Percentiles rank a stretch among this genome's conserved stretches.
Evolutionary conservation across 2,888 invertebrate genomes (phyloP).

Genomic region (Polia nebulosa): DNA sequence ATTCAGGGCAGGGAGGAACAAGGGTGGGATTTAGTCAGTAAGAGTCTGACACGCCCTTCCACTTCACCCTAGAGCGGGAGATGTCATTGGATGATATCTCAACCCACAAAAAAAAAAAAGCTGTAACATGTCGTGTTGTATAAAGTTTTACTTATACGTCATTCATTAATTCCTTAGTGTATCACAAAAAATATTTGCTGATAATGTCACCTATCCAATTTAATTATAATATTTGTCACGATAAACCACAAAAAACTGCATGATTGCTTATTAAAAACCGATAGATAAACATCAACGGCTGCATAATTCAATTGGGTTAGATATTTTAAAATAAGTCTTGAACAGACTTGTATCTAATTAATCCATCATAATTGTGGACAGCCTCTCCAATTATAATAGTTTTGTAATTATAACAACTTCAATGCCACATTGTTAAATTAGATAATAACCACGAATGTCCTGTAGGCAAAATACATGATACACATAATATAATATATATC

Average conservation of each 20-base stretch:
- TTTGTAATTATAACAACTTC: conserved; percentile 2
- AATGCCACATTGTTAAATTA: not conserved
- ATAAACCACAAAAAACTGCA: conserved; percentile 32
- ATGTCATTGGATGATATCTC: no score
- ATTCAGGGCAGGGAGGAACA: no score
- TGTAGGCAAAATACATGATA: not conserved
- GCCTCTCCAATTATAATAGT: conserved; percentile 10
- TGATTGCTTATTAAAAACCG: not conserved
- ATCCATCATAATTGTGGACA: conserved; percentile 28
- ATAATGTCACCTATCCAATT: not conserved
- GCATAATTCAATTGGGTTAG: conserved; percentile 26
- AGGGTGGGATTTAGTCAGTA: no score
- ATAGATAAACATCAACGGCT: conserved; percentile 26
- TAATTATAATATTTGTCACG: conserved; percentile 19
- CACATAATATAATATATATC: no score
- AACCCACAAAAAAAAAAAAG: no score
- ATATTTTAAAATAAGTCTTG: conserved; percentile 5
- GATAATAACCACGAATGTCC: not conserved
- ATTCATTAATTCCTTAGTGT: not conserved
- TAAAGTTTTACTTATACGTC: not conserved
- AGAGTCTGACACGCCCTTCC: no score
- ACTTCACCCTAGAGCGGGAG: no score
- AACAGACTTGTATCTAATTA: conserved; percentile 14
- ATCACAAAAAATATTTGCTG: not conserved
- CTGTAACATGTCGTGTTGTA: no score